These are phyloP conservation scores for Gymnosoma rotundatum DNA, from an alignment of 2,888 invertebrate species.

Conservation along the genomic window DNA sequence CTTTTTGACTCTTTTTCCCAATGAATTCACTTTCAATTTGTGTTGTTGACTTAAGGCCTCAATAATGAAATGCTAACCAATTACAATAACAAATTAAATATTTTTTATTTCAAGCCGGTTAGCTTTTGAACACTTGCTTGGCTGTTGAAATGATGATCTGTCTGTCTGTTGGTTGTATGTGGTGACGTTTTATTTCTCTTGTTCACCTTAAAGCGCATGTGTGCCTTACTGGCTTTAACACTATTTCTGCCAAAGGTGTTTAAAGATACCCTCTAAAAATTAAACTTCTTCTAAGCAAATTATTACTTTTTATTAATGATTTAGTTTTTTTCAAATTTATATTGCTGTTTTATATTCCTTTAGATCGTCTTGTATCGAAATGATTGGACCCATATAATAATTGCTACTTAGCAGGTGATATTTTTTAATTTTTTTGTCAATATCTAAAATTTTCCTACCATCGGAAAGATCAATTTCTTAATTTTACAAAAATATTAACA, in stretches of 20 bases:
- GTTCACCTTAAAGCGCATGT: slow-evolving; percentile 50
- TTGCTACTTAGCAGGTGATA: too few species aligned
- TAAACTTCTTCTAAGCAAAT: too few species aligned
- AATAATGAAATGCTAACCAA: slow-evolving; percentile 6
- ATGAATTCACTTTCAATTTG: slow-evolving; percentile 61
- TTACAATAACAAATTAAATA: background rate
- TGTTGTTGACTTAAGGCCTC: slow-evolving; percentile 17
- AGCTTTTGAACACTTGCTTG: slow-evolving; percentile 15
- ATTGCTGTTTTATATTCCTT: too few species aligned
- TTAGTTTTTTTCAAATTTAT: too few species aligned
- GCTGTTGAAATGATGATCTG: slow-evolving; percentile 1
- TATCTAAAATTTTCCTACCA: too few species aligned
- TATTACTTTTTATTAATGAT: too few species aligned
- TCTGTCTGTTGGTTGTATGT: background rate
- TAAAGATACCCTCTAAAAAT: too few species aligned
- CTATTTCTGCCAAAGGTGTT: background rate
- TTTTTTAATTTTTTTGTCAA: too few species aligned
- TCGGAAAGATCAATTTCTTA: too few species aligned
- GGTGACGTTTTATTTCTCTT: slow-evolving; percentile 4
- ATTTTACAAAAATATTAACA: too few species aligned
- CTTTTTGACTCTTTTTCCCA: background rate
- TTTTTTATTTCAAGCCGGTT: slow-evolving; percentile 57
- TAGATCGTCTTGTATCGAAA: too few species aligned
- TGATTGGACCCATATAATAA: too few species aligned
- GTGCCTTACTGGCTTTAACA: slow-evolving; percentile 27